Conservation (phyloP, 1,140 invertebrate species). For the Ceratitis capitata region DNA sequence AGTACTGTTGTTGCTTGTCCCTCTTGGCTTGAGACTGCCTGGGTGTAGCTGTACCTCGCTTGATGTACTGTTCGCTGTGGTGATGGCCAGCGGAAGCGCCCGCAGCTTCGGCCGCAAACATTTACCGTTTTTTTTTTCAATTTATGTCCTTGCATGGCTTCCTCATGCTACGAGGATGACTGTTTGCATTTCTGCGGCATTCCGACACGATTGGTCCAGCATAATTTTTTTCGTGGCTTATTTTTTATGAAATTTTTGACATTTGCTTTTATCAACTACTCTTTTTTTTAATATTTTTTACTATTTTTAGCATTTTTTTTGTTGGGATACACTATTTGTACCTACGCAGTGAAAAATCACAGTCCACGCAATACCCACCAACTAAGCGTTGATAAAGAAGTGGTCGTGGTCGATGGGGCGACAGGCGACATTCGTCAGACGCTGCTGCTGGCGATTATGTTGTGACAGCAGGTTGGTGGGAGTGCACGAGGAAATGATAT, state of each 20-base stretch:
- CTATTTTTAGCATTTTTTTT: neutral
- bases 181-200: constrained; percentile 26
- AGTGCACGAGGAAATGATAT: constrained; percentile 1
- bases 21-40: neutral
- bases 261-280: neutral
- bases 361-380: no score
- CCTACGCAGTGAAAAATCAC: no score
- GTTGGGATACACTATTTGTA: no score
- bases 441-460: neutral
- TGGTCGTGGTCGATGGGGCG: neutral
- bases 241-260: neutral
- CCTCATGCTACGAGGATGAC: neutral
- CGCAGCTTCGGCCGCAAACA: constrained; percentile 42
- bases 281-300: neutral
- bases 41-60: no score
- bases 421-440: constrained; percentile 13
- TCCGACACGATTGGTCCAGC: neutral
- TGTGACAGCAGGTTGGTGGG: neutral
- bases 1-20: neutral
- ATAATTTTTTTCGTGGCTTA: neutral
- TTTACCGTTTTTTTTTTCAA: constrained; percentile 37
- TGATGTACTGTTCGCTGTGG: neutral
- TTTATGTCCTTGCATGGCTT: neutral
- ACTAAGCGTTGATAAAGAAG: no score
- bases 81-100: constrained; percentile 39